Evolutionary conservation across 2,888 invertebrate species (phyloP).

Genomic region (Nineta flava): DNA sequence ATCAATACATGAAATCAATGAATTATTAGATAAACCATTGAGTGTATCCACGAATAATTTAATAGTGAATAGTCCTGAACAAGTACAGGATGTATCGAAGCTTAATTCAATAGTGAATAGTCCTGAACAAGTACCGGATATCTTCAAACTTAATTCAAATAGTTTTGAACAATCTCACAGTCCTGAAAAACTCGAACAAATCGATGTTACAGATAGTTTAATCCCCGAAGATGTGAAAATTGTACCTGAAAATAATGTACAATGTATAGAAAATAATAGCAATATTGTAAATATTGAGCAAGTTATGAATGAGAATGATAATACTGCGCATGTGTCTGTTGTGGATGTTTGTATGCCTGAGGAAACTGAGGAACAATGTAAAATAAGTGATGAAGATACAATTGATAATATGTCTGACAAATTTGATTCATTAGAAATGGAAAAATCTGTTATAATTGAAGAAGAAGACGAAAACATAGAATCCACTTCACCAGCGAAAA

Average conservation of each 20-base stretch:
- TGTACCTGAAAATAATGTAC: conserved; percentile 1
- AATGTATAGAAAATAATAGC: neutral
- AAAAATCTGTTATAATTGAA: neutral
- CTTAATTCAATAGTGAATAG: neutral
- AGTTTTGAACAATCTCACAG: neutral
- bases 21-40: conserved; percentile 24
- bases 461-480: neutral
- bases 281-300: neutral
- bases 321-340: neutral
- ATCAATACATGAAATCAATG: conserved; percentile 61
- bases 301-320: neutral
- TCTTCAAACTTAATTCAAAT: neutral
- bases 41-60: neutral
- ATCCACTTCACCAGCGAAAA: neutral
- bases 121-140: neutral
- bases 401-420: conserved; percentile 19
- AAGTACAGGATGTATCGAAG: neutral
- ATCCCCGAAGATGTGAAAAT: neutral
- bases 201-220: neutral
- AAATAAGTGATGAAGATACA: conserved; percentile 10
- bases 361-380: neutral
- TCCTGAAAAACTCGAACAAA: neutral
- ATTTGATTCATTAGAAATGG: conserved; percentile 3
- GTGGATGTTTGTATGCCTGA: neutral
- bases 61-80: neutral